phyloP scores from a whole-genome alignment of 2,797 vertebrate species.

The Hyperoplus immaculatus region DNA sequence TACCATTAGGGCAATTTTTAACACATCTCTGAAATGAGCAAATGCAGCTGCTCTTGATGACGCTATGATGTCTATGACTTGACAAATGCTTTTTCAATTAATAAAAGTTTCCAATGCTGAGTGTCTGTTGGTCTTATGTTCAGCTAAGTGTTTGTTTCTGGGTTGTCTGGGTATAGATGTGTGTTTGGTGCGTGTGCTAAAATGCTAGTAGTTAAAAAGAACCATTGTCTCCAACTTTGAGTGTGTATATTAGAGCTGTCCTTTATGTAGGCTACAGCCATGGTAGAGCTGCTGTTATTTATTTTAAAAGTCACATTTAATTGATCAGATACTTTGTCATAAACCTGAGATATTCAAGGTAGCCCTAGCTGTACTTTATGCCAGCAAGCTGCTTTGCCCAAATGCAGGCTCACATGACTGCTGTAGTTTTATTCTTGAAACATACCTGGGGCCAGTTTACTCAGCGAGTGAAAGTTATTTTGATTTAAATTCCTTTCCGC shows the following conservation, averaged over 20 bases:
- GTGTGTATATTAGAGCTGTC: background rate
- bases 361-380: background rate
- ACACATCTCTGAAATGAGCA: background rate
- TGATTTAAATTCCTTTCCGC: constrained; percentile 43
- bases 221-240: background rate
- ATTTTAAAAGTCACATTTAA: background rate
- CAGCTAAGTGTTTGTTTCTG: background rate
- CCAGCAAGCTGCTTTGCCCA: background rate
- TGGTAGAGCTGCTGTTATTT: no score
- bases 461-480: constrained; percentile 9
- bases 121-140: no score
- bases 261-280: no score
- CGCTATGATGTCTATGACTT: background rate
- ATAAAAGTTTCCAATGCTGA: no score
- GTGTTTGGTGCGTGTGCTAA: no score
- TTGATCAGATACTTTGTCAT: background rate
- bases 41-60: background rate
- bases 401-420: background rate
- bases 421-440: constrained; percentile 1
- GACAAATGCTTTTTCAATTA: no score
- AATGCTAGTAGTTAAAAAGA: background rate
- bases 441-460: background rate
- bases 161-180: background rate
- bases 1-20: background rate
- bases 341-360: background rate